Evolutionary conservation across 2,888 invertebrate genomes (phyloP), one percentile per base, ranked within the genome.

Genomic region (Sphaerophoria rueppellii): DNA sequence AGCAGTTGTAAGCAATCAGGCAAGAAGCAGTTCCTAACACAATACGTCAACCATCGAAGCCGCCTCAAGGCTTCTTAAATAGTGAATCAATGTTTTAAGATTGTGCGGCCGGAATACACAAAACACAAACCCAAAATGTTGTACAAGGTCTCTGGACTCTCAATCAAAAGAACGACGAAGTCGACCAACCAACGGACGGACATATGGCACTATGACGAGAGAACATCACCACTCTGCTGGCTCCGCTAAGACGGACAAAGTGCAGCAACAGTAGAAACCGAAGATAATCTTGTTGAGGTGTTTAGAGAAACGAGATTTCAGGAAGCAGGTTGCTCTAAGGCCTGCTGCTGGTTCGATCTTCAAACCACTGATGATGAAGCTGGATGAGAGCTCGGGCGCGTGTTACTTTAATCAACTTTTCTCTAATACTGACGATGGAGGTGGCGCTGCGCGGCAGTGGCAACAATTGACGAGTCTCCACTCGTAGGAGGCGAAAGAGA

Each of bases 241-340:
- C 75, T 79, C 67, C 55, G 57, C 55, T 80, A 80, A 83, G 80
- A 75, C 75, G 71, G 75, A 72, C 24, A 34, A 46, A n/a, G 58
- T 14, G 67, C 32, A 70, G n/a, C 60, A 50, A 54, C 52, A 74
- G 46, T 55, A 67, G 70, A 37, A 69, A 32, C 69, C 12, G 71
- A 71, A 82, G 79, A 83, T 83, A 83, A 83, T 83, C 82, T 79
- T 43, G 65, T 71, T 67, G 71, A 79, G 75, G 79, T 80, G 80
- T 76, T 80, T 61, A 37, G 34, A 54, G 69, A 75, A 83, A 83
- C 80, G 55, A 80, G 83, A 83, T 80, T 80, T 83, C 67, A 63
- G 57, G 83, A 69, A 79, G 79, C 79, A 79, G 80, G 83, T 83
- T 75, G 75, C 73, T 52, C 37, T 11, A 7, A 12, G 24, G 12